phyloP scores from a whole-genome alignment of 2,113 vertebrate genomes.

The Glaucomys volans region DNA sequence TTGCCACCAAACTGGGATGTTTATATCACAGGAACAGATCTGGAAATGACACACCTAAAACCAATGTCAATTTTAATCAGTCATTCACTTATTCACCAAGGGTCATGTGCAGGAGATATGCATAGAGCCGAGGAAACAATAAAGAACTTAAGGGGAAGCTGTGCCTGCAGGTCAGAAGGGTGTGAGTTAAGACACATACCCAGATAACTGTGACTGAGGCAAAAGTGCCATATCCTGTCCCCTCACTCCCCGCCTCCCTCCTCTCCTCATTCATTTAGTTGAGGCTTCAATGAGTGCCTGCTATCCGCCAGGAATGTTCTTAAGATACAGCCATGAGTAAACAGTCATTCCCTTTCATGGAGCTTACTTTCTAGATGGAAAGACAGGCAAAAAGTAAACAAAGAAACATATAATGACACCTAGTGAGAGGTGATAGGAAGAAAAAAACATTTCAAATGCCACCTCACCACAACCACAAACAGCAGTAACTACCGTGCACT shows the following conservation, averaged over 20 bases:
- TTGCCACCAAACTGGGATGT: conserved; percentile 28
- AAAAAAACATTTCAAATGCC: conserved; percentile 37
- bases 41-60: conserved; percentile 40
- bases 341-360: not conserved
- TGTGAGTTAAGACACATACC: not conserved
- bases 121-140: not conserved
- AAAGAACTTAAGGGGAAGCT: not conserved
- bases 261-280: not conserved
- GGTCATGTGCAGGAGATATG: not conserved
- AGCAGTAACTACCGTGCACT: not conserved
- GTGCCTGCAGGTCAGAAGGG: not conserved
- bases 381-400: not conserved
- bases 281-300: not conserved
- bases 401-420: not conserved
- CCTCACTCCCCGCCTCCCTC: not conserved
- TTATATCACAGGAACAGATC: conserved; percentile 1
- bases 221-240: not conserved
- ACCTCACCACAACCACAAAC: not conserved
- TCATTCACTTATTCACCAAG: not conserved
- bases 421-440: not conserved
- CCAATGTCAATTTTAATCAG: not conserved
- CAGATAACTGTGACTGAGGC: not conserved
- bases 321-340: not conserved
- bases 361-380: not conserved
- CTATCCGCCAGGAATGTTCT: not conserved